Percentiles rank a stretch among this genome's conserved stretches.
These are phyloP conservation scores for Archips xylosteana DNA, from an alignment of 2,888 invertebrate genomes.

Conservation along the genomic window DNA sequence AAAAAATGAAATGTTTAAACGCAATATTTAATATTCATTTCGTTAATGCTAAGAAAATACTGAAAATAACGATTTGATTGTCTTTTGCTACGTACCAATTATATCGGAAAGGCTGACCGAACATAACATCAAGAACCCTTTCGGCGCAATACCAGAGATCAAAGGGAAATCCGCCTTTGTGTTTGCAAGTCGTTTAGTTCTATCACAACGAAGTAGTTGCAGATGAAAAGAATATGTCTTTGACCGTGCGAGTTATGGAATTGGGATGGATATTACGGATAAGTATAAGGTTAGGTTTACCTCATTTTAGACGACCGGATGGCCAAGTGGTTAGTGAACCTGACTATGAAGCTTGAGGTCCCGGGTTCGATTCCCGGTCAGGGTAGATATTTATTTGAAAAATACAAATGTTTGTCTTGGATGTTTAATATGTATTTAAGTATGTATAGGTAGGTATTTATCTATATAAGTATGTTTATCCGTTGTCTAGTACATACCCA, in stretches of 20 bases:
- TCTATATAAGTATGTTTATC: no score
- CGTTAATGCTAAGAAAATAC: neutral
- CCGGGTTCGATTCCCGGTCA: no score
- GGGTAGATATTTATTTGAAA: no score
- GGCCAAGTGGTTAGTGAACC: no score
- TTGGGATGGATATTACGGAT: constrained; percentile 16
- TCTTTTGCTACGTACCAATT: constrained; percentile 33
- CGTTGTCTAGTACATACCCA: no score
- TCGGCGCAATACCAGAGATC: constrained; percentile 18
- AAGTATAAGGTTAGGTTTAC: neutral
- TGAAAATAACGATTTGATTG: constrained; percentile 17
- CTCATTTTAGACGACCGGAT: neutral
- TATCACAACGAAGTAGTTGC: constrained; percentile 32
- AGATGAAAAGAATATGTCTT: constrained; percentile 24
- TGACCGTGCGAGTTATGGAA: constrained; percentile 21
- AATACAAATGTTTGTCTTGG: no score
- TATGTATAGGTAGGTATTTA: no score
- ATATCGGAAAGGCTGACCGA: constrained; percentile 40
- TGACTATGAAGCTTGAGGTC: no score
- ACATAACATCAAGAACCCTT: constrained; percentile 29
- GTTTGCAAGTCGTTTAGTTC: constrained; percentile 38
- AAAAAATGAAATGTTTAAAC: neutral
- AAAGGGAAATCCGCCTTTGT: constrained; percentile 35
- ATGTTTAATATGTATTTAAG: no score
- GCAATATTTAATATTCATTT: neutral